Conservation (phyloP, 1,140 invertebrate species). For the Caerostris extrusa region DNA sequence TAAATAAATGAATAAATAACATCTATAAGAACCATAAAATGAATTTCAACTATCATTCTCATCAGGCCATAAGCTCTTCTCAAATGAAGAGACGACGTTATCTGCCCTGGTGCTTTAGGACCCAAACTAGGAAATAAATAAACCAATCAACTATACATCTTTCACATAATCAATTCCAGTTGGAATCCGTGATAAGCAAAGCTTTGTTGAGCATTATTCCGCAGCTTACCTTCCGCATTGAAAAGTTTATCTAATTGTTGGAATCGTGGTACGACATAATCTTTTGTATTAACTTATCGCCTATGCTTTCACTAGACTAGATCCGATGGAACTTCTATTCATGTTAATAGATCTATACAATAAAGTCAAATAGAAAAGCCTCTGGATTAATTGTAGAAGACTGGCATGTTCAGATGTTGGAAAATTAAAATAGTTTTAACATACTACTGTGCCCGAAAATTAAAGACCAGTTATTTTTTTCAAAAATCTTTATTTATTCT, state of each 20-base stretch:
- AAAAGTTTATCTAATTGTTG: not conserved
- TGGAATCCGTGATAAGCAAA: not conserved
- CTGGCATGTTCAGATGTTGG: too few species aligned
- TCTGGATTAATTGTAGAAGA: not conserved
- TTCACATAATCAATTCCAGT: not conserved
- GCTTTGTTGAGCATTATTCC: not conserved
- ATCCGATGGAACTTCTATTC: not conserved
- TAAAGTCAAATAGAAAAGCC: not conserved
- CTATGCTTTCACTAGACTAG: not conserved
- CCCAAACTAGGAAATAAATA: not conserved
- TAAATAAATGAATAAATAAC: too few species aligned
- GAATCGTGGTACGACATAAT: not conserved
- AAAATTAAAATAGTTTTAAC: too few species aligned
- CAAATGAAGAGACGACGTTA: not conserved
- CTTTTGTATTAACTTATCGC: not conserved
- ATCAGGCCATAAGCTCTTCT: not conserved
- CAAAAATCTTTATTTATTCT: too few species aligned
- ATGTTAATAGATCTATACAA: not conserved
- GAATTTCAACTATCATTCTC: not conserved
- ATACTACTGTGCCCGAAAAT: too few species aligned
- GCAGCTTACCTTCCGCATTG: not conserved
- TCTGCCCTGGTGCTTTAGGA: not conserved
- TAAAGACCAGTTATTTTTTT: too few species aligned
- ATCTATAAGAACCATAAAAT: not conserved
- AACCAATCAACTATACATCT: not conserved